Base-by-base conservation (phyloP, 2,797 vertebrate genomes). In the Sciurus vulgaris region DNA sequence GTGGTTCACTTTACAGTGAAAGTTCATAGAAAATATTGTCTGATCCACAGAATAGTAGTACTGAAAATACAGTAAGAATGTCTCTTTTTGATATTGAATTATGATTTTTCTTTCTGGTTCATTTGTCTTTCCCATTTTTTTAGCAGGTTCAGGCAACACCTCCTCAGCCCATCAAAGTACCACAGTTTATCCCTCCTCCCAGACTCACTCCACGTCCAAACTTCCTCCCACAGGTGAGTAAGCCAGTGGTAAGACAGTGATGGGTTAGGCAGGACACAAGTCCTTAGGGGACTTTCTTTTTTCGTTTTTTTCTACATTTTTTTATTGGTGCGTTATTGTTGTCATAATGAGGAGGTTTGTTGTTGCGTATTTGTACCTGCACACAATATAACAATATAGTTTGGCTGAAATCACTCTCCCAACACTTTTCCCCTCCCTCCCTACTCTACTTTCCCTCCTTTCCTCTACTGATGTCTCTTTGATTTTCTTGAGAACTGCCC, bases 181-280 rank as follows among this genome's bases (percentile, higher is more conserved):
- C 99, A 98, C 99, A 99, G 98, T 99, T 99, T 99, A 99, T 99
- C 98, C 99, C 99, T 98, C 99, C 99, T 99, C 99, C 99, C 98
- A 99, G 99, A 99, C 99, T 99, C 98, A 99, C 99, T 98, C 99
- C 99, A 98, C 99, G 99, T 97, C 99, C 99, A 98, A 99, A 99
- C 98, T 99, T 99, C 98, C 99, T 99, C 99, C 99, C 99, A 98
- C 99, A 99, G 99, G 99, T 99, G 98, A 99, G 99, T 99, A 49
- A 94, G 61, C 26, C 88, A 65, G 79, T 63, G 93, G 83, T 8
- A 88, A 86, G 86, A 26, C 26, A n/a, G 2, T 33, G 14, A 76
- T 59, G 41, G 93, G 44, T 41, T 83, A 56, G 33, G 33, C 84
- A 13, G 38, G 76, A 69, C 18, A 72, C 7, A 65, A 72, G 47